Percentiles rank a stretch among this genome's conserved stretches.
Conservation (phyloP, 2,797 vertebrate species). For the Tapera naevia region DNA sequence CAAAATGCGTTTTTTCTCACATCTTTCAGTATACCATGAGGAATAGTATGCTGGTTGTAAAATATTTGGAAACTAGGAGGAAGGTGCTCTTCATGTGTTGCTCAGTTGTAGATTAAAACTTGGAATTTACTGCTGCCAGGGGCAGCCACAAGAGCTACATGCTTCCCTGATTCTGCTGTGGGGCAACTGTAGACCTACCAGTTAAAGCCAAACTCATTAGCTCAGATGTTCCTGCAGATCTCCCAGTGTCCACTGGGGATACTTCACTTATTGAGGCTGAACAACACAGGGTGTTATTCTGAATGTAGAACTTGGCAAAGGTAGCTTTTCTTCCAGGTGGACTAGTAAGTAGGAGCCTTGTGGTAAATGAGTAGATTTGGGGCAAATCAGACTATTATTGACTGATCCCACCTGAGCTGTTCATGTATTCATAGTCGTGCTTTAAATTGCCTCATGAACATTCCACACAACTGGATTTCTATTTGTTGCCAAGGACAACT, state of each 20-base stretch:
- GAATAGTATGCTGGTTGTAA: background rate
- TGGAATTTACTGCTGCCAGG: background rate
- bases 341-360: background rate
- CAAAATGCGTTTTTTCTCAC: background rate
- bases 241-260: background rate
- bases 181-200: background rate
- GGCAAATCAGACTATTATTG: background rate
- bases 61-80: background rate
- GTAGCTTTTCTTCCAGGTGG: background rate
- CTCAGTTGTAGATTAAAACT: background rate
- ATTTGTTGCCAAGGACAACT: background rate
- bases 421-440: background rate
- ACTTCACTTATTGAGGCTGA: background rate
- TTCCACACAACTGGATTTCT: background rate
- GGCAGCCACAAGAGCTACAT: background rate
- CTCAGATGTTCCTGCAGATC: background rate
- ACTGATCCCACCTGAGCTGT: background rate
- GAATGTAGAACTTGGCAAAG: background rate
- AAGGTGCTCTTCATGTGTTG: background rate
- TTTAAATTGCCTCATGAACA: background rate
- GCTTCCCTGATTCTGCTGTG: background rate
- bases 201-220: background rate
- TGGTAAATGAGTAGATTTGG: background rate
- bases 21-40: background rate
- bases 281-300: background rate